Percentiles rank a stretch among this genome's conserved stretches.
phyloP scores from a whole-genome alignment of 2,113 vertebrate species.

The Anguilla japonica region DNA sequence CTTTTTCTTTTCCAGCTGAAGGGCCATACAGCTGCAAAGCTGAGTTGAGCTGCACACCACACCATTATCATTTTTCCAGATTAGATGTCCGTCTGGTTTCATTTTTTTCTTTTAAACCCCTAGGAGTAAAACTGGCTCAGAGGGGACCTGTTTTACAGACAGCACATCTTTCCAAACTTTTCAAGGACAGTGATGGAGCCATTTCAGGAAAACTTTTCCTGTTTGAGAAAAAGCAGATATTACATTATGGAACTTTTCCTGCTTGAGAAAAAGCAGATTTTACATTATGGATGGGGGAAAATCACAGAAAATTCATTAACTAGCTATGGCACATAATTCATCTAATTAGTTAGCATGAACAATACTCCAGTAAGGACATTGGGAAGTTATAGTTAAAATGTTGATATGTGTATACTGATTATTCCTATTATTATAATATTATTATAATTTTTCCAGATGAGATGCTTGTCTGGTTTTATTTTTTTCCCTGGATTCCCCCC shows the following conservation, averaged over 20 bases:
- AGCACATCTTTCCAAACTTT: neutral
- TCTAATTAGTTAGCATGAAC: neutral
- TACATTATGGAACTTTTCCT: neutral
- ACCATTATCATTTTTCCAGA: neutral
- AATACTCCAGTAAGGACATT: neutral
- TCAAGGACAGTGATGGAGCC: neutral
- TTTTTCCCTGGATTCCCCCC: no score
- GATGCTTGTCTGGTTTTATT: no score
- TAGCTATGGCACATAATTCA: neutral
- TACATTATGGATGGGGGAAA: neutral
- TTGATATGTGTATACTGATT: no score
- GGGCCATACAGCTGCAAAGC: neutral
- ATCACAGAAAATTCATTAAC: neutral
- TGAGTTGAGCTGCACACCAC: neutral
- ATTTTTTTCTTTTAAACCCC: neutral
- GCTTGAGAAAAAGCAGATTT: neutral
- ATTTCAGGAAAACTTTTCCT: neutral
- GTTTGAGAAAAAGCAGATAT: neutral
- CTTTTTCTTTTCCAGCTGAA: neutral
- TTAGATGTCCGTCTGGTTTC: constrained; percentile 8
- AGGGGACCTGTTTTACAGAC: constrained; percentile 27
- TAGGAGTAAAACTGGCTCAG: neutral
- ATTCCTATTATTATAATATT: no score
- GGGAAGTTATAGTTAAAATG: neutral
- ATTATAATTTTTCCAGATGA: no score